Base-by-base conservation (phyloP, 2,888 invertebrate genomes). In the Clunio marinus region DNA sequence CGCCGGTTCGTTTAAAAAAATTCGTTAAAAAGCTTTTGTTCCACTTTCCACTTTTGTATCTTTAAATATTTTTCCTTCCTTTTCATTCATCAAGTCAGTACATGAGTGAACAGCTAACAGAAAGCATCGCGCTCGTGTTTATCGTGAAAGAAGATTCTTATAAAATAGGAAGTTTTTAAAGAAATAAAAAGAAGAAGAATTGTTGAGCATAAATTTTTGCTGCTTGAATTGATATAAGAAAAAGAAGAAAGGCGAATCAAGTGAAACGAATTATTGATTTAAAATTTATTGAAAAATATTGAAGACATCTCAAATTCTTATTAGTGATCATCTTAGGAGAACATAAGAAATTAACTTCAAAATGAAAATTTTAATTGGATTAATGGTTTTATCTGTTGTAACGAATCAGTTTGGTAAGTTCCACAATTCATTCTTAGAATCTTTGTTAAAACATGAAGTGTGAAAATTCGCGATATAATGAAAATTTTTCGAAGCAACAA, bases 131-230 rank as follows among this genome's bases (percentile, higher is more conserved):
- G n/a, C n/a, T n/a, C n/a, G n/a, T n/a, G n/a, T n/a, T n/a, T n/a
- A n/a, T n/a, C n/a, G n/a, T n/a, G n/a, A n/a, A n/a, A n/a, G n/a
- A n/a, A n/a, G n/a, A n/a, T n/a, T n/a, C n/a, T n/a, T n/a, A n/a
- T n/a, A n/a, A n/a, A n/a, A n/a, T n/a, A n/a, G n/a, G n/a, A n/a
- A n/a, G n/a, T n/a, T n/a, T n/a, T n/a, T n/a, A n/a, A n/a, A n/a
- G n/a, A 32, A 32, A 32, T 32, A 32, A 51, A 22, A 51, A 51
- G 51, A 51, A 22, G 51, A 51, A 51, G 8, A 51, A 51, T 51
- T 17, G 22, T 51, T 51, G 51, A 51, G 51, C 51, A 51, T 51
- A 51, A 51, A 3, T 51, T n/a, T 51, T 7, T 22, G 51, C 41
- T 13, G 41, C 7, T 51, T 51, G 51, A 51, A 22, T 51, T 51